These are phyloP conservation scores for Rhombomys opimus DNA, from an alignment of 2,113 vertebrate genomes.

Conservation along the genomic window DNA sequence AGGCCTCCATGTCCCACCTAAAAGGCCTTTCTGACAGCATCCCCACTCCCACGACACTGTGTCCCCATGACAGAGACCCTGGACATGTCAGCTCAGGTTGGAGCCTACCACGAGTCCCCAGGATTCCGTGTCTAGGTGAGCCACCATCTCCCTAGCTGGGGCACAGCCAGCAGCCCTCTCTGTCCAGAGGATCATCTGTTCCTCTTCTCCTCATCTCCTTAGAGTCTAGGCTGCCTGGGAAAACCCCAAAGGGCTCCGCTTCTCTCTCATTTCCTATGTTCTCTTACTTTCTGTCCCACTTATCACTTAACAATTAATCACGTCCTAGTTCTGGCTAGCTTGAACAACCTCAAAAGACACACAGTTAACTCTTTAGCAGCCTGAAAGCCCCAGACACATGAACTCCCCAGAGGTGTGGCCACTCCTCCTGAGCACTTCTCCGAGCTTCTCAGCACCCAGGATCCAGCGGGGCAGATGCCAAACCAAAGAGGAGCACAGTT, in stretches of 20 bases:
- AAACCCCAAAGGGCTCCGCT: slow-evolving; percentile 23
- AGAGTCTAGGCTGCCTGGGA: neutral
- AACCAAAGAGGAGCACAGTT: accelerated
- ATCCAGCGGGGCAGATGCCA: neutral
- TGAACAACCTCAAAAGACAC: neutral
- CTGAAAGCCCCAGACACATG: neutral
- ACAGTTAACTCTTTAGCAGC: neutral
- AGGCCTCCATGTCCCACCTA: neutral
- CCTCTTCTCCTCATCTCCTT: neutral
- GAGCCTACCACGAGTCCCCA: neutral
- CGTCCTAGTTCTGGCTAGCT: slow-evolving; percentile 55
- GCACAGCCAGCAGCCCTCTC: neutral
- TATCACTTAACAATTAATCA: slow-evolving; percentile 64
- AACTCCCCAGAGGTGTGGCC: neutral
- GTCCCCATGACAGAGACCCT: neutral
- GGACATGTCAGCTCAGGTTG: neutral
- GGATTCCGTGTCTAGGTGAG: neutral
- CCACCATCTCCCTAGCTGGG: neutral
- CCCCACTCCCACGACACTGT: neutral
- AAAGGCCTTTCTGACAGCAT: neutral
- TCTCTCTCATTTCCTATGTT: slow-evolving; percentile 36
- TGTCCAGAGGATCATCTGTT: accelerated
- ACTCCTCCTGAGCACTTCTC: accelerated
- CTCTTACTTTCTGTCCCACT: slow-evolving; percentile 65
- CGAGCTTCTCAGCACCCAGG: neutral